A percentile compares a stretch with the other conserved stretches of the same genome.
Conservation (phyloP, 2,113 vertebrate species). For the Calyptomena viridis region DNA sequence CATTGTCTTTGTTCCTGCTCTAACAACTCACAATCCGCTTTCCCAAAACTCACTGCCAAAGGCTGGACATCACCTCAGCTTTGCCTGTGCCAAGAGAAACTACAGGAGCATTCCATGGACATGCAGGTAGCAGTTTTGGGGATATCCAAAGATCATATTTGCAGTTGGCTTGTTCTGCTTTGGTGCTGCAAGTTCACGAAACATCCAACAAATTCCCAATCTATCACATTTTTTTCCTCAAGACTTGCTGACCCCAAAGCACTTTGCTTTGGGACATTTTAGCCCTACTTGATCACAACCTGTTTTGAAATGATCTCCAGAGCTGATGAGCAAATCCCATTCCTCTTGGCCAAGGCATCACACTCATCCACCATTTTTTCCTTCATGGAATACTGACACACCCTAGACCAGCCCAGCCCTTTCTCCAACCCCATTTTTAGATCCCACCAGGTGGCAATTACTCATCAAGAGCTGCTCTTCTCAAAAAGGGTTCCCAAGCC, state of each 20-base stretch:
- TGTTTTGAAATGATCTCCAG: neutral
- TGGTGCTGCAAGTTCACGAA: fast-evolving
- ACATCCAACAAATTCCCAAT: fast-evolving
- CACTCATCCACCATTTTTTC: neutral
- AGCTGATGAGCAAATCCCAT: neutral
- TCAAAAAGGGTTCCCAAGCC: neutral
- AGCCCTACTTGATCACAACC: neutral
- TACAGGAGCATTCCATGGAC: fast-evolving
- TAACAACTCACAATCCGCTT: neutral
- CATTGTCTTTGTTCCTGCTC: neutral
- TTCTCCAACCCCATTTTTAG: neutral
- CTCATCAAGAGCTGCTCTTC: neutral
- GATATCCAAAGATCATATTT: fast-evolving
- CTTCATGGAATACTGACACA: neutral
- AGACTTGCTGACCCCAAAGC: neutral
- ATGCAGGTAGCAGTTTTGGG: fast-evolving
- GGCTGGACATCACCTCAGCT: neutral
- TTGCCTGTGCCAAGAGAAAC: neutral
- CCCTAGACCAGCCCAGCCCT: neutral
- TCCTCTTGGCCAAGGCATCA: neutral
- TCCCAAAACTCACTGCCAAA: neutral
- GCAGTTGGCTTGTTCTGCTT: neutral
- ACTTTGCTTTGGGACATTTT: neutral
- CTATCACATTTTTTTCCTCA: neutral
- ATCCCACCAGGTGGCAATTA: neutral